These are phyloP conservation scores for Trachelus troglodyta DNA, from an alignment of 2,888 invertebrate species.

Conservation along the genomic window DNA sequence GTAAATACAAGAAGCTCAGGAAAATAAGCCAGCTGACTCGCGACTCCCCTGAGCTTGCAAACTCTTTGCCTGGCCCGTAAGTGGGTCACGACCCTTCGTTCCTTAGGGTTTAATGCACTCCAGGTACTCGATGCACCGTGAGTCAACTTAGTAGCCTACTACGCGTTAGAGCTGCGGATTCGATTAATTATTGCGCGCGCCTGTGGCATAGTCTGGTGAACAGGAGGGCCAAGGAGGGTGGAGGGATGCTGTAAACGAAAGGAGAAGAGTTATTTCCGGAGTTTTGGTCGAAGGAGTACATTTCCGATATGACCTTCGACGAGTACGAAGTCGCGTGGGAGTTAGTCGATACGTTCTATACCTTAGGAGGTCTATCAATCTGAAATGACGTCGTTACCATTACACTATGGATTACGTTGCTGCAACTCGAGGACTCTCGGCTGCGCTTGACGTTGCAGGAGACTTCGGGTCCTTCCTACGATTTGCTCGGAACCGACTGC, in stretches of 20 bases:
- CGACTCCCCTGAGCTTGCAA: neutral
- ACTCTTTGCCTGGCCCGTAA: neutral
- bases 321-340: constrained; percentile 29
- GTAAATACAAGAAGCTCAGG: neutral
- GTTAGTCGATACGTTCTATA: constrained; percentile 23
- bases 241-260: neutral
- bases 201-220: neutral
- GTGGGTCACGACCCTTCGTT: neutral
- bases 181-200: neutral
- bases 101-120: neutral
- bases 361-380: neutral
- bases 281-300: constrained; percentile 43
- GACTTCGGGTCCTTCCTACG: neutral
- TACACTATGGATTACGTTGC: neutral
- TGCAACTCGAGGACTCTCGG: neutral
- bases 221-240: neutral
- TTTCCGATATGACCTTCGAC: constrained; percentile 46
- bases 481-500: neutral
- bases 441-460: neutral
- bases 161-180: neutral
- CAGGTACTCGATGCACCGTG: neutral
- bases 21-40: neutral
- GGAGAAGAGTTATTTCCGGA: constrained; percentile 39
- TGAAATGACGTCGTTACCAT: neutral
- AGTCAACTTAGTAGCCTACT: neutral